Conservation (phyloP, 2,888 invertebrate species). For the Tenthredo distinguenda region DNA sequence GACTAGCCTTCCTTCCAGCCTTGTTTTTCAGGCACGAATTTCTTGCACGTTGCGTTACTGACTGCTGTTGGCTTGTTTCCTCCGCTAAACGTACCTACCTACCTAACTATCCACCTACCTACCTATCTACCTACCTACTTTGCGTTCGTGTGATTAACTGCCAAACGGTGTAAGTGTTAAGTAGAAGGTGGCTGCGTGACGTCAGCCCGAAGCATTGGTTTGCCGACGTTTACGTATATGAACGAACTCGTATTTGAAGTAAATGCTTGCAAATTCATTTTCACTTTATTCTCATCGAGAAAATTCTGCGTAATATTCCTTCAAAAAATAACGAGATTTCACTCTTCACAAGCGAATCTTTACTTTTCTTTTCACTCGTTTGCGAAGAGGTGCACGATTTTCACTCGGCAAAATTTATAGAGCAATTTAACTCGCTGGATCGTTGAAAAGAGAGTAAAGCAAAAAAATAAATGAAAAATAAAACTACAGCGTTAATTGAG, state of each 20-base stretch:
- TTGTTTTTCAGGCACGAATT: constrained; percentile 31
- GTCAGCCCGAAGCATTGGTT: constrained; percentile 9
- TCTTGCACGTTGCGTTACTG: constrained; percentile 9
- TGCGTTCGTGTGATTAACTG: constrained; percentile 26
- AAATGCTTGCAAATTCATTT: not conserved
- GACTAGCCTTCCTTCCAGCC: not conserved
- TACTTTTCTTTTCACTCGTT: not conserved
- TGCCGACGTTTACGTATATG: not conserved
- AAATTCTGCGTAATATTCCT: not conserved
- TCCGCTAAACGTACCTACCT: constrained; percentile 12
- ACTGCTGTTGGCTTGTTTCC: constrained; percentile 1
- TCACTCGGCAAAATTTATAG: not conserved
- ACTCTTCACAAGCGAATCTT: not conserved
- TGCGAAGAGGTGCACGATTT: not conserved
- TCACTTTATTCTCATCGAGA: not conserved
- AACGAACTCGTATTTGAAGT: not conserved
- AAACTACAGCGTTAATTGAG: not conserved
- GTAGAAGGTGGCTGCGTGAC: constrained; percentile 32
- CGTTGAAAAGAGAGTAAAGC: too few relatives aligned
- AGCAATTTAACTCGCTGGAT: too few relatives aligned
- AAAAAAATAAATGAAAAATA: not conserved
- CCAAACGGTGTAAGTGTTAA: constrained; percentile 24
- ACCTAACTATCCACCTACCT: not conserved
- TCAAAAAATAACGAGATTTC: not conserved
- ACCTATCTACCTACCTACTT: not conserved